Evolutionary conservation across 2,797 vertebrate species (phyloP), one percentile per base, ranked within the genome.

Genomic region (Pelobates cultripes): DNA sequence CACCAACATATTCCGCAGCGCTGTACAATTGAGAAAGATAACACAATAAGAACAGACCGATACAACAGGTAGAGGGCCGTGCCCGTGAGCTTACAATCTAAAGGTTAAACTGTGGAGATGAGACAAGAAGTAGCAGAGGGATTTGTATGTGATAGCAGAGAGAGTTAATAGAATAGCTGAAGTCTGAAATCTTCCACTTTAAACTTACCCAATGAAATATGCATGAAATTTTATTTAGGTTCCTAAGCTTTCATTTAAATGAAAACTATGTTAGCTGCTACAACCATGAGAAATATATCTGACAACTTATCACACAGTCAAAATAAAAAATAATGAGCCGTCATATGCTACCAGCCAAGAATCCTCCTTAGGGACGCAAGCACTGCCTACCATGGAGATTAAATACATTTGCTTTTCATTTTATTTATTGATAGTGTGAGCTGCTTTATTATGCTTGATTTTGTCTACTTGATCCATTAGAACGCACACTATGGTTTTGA

Each of bases 351-450:
- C 68, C 74, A 82, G 80, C 44, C 41, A 72, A 67, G 60, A 57
- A 63, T 76, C 80, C 74, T 74, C 69, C 80, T 64, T 82, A 43
- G 74, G 74, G 80, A 53, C 60, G 42, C 55, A 77, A 66, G 51
- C 69, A 57, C 41, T 72, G 79, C 73, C 79, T 81, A 45, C 57
- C 73, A 66, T 76, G 73, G 57, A 81, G 79, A 82, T 82, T 73
- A 77, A 82, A 82, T 82, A 82, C 75, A 82, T 57, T 67, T 73
- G 80, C 57, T 78, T 77, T 77, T 82, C 68, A 73, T 67, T 82
- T 67, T 82, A 82, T 82, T 82, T 82, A 82, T 77, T 82, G 69
- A 82, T 72, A 68, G 80, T 68, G 60, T 77, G 80, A 73, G 72
- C 75, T 77, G 75, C 41, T 82, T 82, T 70, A 82, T 82, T 82